Base-by-base conservation (phyloP, 1,140 invertebrate genomes). In the Odontomachus brunneus region DNA sequence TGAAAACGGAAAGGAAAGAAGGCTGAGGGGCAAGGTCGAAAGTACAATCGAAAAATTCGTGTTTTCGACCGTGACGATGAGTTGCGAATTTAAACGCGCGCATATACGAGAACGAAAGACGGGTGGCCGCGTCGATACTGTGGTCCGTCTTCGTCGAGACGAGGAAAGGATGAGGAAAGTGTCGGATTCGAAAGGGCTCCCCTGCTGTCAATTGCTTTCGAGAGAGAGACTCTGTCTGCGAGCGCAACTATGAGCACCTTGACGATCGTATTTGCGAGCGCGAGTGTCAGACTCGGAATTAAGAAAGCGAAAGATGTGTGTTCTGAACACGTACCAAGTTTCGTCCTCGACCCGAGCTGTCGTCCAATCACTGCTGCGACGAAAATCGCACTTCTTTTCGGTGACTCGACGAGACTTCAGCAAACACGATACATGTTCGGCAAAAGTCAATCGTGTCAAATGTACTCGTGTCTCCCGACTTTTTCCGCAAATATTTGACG, bases 91-190 rank as follows among this genome's bases (percentile, higher is more conserved):
- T 72, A 2, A 72, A 82, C n/a, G 48, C 44, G 44, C 55, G 48
- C 19, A 53, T 65, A 55, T 65, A 55, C 1, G 49, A 7, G 15
- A 65, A 76, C 44, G 44, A 66, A 82, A 57, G 49, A 33, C 11
- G 48, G 38, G 17, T 15, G 29, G 55, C 0, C 3, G 15, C 33
- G 29, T 33, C 29, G 29, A 33, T 33, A 33, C 29, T 5, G 2
- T 57, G 48, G 62, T 14, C 55, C 19, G 19, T 81, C 24, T 48
- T 60, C 15, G 9, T 73, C 57, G 48, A 7, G 38, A 44, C 19
- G 26, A 53, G 19, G 14, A 76, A 65, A 76, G 19, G 60, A 65
- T 51, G n/a, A 65, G 33, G 9, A 48, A 82, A 82, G 48, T 81
- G 55, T 81, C 24, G 60, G 72, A 81, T 57, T 81, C 55, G 14